Conservation (phyloP, 2,113 vertebrate species). For the Sylvia atricapilla region DNA sequence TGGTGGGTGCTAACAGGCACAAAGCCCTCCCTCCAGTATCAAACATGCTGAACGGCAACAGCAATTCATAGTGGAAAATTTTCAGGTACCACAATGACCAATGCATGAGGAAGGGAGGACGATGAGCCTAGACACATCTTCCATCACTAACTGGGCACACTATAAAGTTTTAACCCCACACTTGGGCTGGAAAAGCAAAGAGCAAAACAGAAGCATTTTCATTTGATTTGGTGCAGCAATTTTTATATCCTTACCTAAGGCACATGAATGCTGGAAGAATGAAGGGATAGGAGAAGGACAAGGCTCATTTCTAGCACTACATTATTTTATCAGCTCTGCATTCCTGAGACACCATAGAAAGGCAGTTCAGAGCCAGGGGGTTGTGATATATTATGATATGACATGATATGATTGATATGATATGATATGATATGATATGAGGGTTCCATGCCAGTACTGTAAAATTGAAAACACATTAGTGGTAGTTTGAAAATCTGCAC, state of each 20-base stretch:
- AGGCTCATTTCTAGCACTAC: not conserved
- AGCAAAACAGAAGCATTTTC: not conserved
- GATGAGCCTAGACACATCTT: not conserved
- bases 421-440: not conserved
- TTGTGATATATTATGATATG: not conserved
- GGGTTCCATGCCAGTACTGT: not conserved
- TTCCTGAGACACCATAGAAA: not conserved
- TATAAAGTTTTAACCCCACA: not conserved
- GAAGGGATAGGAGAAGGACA: not conserved
- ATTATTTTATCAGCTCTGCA: not conserved
- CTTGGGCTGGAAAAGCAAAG: not conserved
- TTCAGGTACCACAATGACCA: not conserved
- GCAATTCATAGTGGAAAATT: not conserved
- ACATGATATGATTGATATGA: not conserved
- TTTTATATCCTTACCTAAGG: not conserved
- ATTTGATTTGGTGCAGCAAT: not conserved
- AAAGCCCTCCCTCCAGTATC: not conserved
- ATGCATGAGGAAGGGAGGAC: accelerated
- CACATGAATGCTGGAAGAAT: not conserved
- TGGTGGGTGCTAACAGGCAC: not conserved
- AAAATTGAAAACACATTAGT: not conserved
- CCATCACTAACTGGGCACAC: accelerated
- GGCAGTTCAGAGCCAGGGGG: not conserved
- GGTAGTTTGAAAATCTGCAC: not conserved
- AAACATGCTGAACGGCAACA: not conserved